phyloP scores from a whole-genome alignment of 2,113 vertebrate species.

The Cynocephalus volans region DNA sequence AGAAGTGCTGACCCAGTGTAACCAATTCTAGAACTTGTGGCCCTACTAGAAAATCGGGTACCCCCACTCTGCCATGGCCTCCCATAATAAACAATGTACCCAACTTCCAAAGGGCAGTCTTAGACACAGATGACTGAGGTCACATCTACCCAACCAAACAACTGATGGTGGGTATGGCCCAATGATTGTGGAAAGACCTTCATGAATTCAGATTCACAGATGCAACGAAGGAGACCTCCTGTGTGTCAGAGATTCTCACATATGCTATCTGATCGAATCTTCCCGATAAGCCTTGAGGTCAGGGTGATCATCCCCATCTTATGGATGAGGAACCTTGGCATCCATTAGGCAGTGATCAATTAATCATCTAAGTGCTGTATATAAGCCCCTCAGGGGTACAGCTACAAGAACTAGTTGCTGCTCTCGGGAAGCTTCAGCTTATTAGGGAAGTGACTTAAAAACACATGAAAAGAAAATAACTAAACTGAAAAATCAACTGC shows the following conservation, averaged over 20 bases:
- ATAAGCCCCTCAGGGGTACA: background rate
- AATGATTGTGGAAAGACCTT: background rate
- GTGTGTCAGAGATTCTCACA: background rate
- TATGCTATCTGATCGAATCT: background rate
- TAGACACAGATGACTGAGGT: background rate
- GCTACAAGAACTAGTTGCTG: background rate
- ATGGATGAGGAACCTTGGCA: background rate
- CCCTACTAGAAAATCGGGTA: background rate
- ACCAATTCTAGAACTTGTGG: background rate
- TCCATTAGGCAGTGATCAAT: background rate
- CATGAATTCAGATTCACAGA: background rate
- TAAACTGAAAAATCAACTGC: background rate
- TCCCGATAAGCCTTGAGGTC: background rate
- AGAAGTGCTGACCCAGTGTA: background rate
- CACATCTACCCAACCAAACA: background rate
- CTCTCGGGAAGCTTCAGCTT: background rate
- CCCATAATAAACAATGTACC: background rate
- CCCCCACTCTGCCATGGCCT: background rate
- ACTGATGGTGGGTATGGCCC: background rate
- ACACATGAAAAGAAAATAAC: background rate
- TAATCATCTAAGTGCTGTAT: background rate
- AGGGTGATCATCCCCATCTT: background rate
- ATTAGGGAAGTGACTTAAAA: background rate
- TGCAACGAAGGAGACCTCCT: background rate
- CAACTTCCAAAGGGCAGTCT: background rate